Base-by-base conservation (phyloP, 2,797 vertebrate species). In the Tokudaia muenninki region DNA sequence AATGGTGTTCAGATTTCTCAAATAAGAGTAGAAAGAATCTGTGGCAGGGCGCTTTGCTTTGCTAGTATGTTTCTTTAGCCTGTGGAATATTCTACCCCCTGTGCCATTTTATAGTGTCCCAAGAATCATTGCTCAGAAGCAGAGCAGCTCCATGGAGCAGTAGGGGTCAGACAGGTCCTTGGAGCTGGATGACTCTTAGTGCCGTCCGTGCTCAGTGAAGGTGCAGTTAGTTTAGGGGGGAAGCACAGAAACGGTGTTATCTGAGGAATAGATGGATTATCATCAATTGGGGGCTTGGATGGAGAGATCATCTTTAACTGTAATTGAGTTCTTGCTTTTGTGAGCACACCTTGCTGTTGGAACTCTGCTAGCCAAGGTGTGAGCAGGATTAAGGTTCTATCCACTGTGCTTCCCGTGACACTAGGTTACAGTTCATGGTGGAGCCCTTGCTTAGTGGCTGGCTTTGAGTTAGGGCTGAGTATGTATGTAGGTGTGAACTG, bases 171-270 rank as follows among this genome's bases (percentile, higher is more conserved):
- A 47, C 88, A 67, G 87, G n/a, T 80, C 55, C 19, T 80, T n/a
- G 59, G 86, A 96, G 77, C 81, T 92, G 55, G 29, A 72, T 29
- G 61, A 10, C 63, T 37, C 24, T 72, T 86, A 95, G 26, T 65
- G 87, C 59, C 80, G 31, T 91, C 59, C 80, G 31, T 91, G 26
- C 31, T 92, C 63, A 92, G 52, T 80, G 44, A 50, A 92, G 70
- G 84, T 90, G 72, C 78, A 95, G 84, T 95, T 91, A 78, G 95
- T 87, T 97, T 96, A 74, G 72, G 61, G 87, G 84, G 55, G 79
- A 5, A 41, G 17, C 78, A 74, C 5, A 52, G 61, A 16, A 22
- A 31, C 29, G 70, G 47, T 29, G 14, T 77, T 87, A 50, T 91
- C 61, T 97, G 70, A 44, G 59, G 50, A 13, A 52, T 7, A 2